These are phyloP conservation scores for Coracias cyanogaster DNA, from an alignment of 2,797 vertebrate genomes.

Conservation along the genomic window DNA sequence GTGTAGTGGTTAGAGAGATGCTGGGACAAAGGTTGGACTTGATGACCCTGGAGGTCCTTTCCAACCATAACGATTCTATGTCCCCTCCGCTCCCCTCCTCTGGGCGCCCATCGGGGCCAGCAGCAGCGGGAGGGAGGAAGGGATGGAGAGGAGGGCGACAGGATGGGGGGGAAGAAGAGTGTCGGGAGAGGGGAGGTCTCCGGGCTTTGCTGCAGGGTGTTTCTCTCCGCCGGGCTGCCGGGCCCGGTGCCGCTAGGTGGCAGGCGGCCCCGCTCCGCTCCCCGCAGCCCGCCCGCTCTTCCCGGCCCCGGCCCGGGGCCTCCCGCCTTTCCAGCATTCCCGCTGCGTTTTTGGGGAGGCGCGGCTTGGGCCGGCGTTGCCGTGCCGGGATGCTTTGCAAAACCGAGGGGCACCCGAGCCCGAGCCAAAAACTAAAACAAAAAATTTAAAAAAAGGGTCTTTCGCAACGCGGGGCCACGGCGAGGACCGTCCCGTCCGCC, in stretches of 20 bases:
- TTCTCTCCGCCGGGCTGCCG: background rate
- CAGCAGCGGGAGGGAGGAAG: background rate
- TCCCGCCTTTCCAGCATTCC: slow-evolving; percentile 25
- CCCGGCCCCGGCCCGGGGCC: slow-evolving; percentile 41
- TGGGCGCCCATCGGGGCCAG: background rate
- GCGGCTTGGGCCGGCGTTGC: background rate
- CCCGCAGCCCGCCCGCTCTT: background rate
- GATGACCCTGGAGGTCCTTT: no score
- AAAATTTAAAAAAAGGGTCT: background rate
- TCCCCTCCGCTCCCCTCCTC: accelerated
- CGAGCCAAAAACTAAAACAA: background rate
- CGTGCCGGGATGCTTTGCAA: background rate
- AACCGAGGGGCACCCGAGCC: slow-evolving; percentile 15
- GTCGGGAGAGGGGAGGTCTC: background rate
- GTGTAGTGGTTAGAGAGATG: no score
- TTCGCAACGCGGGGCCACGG: background rate
- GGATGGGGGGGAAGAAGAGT: accelerated
- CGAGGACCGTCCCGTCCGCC: background rate
- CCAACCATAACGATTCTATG: no score
- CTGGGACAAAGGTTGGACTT: no score
- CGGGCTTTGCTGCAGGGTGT: background rate
- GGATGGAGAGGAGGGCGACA: background rate
- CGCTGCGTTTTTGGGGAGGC: background rate
- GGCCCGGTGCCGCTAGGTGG: slow-evolving; percentile 11
- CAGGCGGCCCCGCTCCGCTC: background rate